Base-by-base conservation (phyloP, 2,113 vertebrate genomes). In the Eulemur macaco region DNA sequence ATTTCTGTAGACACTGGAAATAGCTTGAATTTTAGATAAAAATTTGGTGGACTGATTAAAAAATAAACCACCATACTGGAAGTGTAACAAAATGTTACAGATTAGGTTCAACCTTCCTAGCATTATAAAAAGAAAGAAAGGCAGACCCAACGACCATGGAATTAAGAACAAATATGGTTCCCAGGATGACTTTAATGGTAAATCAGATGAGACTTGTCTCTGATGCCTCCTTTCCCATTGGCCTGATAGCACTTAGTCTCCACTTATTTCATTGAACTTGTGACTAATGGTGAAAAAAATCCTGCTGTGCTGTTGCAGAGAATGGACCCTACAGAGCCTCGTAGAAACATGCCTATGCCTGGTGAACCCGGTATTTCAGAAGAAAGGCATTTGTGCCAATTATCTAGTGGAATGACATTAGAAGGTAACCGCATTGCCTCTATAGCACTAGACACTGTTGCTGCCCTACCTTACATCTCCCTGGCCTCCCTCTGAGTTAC, bases 251-350 rank as follows among this genome's bases (percentile, higher is more conserved):
- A 1, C 66, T 20, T 12, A 82, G 27, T 89, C 52, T 34, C 25
- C 47, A 63, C 15, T 95, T 85, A 47, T 34, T 81, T 93, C 45
- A 52, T 18, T 52, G 84, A 81, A 71, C 0, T 37, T 47, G 17
- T 86, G 50, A 93, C 2, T 77, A 85, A 56, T 14, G 21, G 31
- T 66, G 39, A 86, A 69, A 54, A 95, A 82, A 69, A 0, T 68
- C 76, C 25, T 87, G 10, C 34, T 95, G 18, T 92, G 68, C 88
- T 50, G 5, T 91, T 95, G 87, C 82, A 92, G 92, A 99, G 95
- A 96, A 99, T 99, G 99, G 99, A 99, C 97, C 99, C 99, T 29
- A 96, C 99, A 80, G 99, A 99, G 94, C 99, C 99, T 97, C 97
- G 98, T 89, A 99, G 99, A 98, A 99, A 99, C 98, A 99, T 99